A percentile compares a stretch with the other conserved stretches of the same genome.
phyloP scores from a whole-genome alignment of 2,888 invertebrate species.

The Limnephilus marmoratus region DNA sequence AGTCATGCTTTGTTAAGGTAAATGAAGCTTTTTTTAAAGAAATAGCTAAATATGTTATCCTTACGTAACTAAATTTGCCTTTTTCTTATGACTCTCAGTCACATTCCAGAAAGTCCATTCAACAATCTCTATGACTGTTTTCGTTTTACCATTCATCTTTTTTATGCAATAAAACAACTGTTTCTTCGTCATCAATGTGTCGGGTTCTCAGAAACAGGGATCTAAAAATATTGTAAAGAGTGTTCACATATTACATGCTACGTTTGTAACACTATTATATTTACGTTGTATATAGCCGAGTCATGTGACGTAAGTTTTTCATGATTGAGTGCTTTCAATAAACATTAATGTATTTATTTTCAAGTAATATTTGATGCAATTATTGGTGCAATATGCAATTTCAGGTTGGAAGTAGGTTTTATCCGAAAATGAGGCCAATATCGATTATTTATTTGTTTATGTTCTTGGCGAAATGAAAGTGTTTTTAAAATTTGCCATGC shows the following conservation, averaged over 20 bases:
- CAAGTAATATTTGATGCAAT: not conserved
- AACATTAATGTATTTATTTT: not conserved
- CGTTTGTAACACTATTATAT: not conserved
- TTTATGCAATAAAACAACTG: not conserved
- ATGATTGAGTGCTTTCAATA: not conserved
- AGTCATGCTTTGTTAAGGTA: not conserved
- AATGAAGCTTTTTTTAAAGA: not conserved
- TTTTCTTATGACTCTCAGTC: not conserved
- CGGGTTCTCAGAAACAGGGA: not conserved
- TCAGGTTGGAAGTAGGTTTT: not conserved
- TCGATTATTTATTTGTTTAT: not conserved
- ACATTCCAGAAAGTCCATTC: not conserved
- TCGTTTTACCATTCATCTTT: not conserved
- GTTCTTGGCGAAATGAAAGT: not conserved
- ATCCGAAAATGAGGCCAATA: conserved; percentile 9
- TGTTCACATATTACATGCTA: not conserved
- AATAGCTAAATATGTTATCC: not conserved
- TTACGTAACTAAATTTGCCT: not conserved
- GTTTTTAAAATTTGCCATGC: conserved; percentile 10
- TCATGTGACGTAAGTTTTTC: not conserved
- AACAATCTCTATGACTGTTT: not conserved
- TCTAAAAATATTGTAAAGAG: not conserved
- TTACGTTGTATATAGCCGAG: not conserved
- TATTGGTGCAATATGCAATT: not conserved
- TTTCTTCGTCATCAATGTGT: not conserved